A percentile compares a stretch with the other conserved stretches of the same genome.
These are phyloP conservation scores for Heliornis fulica DNA, from an alignment of 2,113 vertebrate genomes.

Conservation along the genomic window DNA sequence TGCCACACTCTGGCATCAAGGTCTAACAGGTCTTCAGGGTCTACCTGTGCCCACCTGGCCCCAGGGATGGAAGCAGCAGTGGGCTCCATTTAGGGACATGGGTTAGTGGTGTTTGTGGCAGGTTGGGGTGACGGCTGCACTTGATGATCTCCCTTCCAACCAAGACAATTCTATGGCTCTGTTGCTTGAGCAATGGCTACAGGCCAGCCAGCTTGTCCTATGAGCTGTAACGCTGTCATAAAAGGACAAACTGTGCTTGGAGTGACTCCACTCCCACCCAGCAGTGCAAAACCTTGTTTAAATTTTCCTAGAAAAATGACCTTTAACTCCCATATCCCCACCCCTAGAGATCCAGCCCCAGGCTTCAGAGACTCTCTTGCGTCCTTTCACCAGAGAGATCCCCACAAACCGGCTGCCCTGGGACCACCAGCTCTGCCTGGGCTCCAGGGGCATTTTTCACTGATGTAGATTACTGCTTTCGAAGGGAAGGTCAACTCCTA, in stretches of 20 bases:
- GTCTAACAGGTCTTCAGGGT: not conserved
- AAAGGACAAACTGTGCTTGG: not conserved
- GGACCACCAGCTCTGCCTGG: not conserved
- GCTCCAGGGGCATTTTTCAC: not conserved
- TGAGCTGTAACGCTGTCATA: not conserved
- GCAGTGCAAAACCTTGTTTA: not conserved
- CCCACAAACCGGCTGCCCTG: not conserved
- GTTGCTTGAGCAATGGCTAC: not conserved
- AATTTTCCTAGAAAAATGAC: not conserved
- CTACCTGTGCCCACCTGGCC: not conserved
- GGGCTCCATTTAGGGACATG: too few species aligned
- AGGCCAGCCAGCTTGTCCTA: not conserved
- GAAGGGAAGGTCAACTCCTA: not conserved
- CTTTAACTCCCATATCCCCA: not conserved
- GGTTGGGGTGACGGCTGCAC: too few species aligned
- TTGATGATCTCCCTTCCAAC: too few species aligned
- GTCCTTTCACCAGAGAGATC: fast-evolving
- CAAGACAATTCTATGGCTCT: too few species aligned
- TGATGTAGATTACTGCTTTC: fast-evolving
- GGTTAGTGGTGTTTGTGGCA: too few species aligned
- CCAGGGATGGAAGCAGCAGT: not conserved
- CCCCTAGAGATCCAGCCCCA: fast-evolving
- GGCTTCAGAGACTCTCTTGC: not conserved
- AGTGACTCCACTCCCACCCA: not conserved
- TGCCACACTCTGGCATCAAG: not conserved